phyloP scores from a whole-genome alignment of 2,888 invertebrate genomes.

The Tiliacea aurago region DNA sequence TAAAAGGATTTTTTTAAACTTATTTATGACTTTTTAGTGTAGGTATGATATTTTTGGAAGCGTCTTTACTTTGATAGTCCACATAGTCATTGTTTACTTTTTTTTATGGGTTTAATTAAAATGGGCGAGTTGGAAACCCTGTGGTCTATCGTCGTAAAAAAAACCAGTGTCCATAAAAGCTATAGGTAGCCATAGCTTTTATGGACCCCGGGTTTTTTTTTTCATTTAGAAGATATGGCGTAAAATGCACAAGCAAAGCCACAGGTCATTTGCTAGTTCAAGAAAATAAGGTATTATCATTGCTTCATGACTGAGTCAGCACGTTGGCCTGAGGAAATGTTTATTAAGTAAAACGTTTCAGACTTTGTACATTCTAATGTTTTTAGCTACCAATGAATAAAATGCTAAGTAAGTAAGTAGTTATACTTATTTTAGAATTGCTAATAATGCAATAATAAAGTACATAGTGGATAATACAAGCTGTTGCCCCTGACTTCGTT shows the following conservation, averaged over 20 bases:
- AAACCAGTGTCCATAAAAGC: too few relatives aligned
- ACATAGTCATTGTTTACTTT: too few relatives aligned
- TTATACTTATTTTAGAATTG: constrained; percentile 15
- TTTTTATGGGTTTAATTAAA: too few relatives aligned
- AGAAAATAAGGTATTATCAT: background rate
- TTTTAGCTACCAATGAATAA: constrained; percentile 20
- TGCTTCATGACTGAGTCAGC: constrained; percentile 39
- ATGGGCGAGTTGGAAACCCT: too few relatives aligned
- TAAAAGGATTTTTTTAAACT: too few relatives aligned
- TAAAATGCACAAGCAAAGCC: constrained; percentile 12
- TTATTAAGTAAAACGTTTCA: constrained; percentile 37
- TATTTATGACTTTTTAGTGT: too few relatives aligned
- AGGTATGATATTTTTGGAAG: too few relatives aligned
- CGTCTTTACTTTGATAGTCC: too few relatives aligned
- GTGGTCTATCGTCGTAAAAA: too few relatives aligned
- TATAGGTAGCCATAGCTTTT: too few relatives aligned
- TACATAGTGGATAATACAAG: constrained; percentile 13
- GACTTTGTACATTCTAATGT: constrained; percentile 38
- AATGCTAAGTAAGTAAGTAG: constrained; percentile 5
- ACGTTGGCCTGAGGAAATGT: constrained; percentile 17
- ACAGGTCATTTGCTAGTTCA: constrained; percentile 18
- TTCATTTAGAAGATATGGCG: background rate
- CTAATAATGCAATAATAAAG: constrained; percentile 5
- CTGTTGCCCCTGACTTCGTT: background rate
- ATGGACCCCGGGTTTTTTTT: background rate